phyloP scores from a whole-genome alignment of 2,113 vertebrate species.

The Forbesichthys agassizii region DNA sequence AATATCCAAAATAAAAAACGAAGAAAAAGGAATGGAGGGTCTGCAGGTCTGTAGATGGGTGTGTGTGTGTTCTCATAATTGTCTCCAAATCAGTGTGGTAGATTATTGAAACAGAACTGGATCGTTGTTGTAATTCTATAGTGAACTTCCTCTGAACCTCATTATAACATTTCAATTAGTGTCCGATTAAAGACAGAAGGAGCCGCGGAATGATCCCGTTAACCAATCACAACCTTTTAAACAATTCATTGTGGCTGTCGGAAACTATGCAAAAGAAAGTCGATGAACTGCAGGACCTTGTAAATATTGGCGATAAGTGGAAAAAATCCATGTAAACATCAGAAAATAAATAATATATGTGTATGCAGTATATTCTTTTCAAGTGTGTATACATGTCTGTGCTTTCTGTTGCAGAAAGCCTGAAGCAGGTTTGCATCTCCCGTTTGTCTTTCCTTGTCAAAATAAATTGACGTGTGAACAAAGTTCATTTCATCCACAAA shows the following conservation, averaged over 20 bases:
- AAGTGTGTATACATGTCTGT: not conserved
- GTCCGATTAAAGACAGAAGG: conserved; percentile 58
- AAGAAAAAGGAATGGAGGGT: conserved; percentile 25
- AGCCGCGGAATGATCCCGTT: conserved; percentile 44
- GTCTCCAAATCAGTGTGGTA: conserved; percentile 24
- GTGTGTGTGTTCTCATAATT: conserved; percentile 40
- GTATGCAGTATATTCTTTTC: not conserved
- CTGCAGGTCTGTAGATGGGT: conserved; percentile 8
- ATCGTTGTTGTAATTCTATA: conserved; percentile 42
- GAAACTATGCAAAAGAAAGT: conserved; percentile 30
- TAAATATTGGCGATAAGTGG: conserved; percentile 7
- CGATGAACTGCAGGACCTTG: conserved; percentile 19
- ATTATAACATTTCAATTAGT: conserved; percentile 70
- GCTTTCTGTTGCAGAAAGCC: conserved; percentile 10
- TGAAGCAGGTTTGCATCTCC: conserved; percentile 16
- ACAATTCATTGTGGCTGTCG: conserved; percentile 58
- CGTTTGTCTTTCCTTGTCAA: conserved; percentile 19
- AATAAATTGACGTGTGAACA: conserved; percentile 29
- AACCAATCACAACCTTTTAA: conserved; percentile 50
- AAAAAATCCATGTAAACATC: not conserved
- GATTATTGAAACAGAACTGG: conserved; percentile 18
- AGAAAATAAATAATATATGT: not conserved
- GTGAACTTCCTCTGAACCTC: conserved; percentile 49
- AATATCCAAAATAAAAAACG: not conserved
- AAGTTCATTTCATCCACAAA: conserved; percentile 12